Percentiles rank a stretch among this genome's conserved stretches.
Conservation (phyloP, 2,888 invertebrate species). For the Nycteola revayana region DNA sequence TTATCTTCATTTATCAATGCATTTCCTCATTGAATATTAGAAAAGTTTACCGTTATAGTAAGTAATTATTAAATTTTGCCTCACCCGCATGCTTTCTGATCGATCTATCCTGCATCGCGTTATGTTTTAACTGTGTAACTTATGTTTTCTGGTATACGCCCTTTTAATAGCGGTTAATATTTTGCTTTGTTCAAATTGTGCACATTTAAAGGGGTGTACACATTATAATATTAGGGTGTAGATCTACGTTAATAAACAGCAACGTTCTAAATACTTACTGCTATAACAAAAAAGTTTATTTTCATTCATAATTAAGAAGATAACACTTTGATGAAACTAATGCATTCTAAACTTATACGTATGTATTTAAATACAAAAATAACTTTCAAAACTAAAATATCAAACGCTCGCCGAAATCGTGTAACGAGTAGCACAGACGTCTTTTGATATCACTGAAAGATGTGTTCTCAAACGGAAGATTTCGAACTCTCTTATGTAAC, state of each 20-base stretch:
- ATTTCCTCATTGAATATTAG: slow-evolving; percentile 8
- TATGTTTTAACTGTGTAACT: slow-evolving; percentile 44
- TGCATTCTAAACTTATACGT: too few species aligned
- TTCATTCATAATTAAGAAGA: too few species aligned
- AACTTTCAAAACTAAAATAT: slow-evolving; percentile 49
- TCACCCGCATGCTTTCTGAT: slow-evolving; percentile 57
- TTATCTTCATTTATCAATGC: neutral
- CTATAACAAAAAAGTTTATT: too few species aligned
- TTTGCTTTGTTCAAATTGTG: too few species aligned
- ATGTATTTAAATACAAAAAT: slow-evolving; percentile 29
- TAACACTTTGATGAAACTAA: too few species aligned
- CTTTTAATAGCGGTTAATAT: too few species aligned
- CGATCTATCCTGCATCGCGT: slow-evolving; percentile 56
- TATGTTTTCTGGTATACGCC: too few species aligned
- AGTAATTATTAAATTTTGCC: slow-evolving; percentile 36
- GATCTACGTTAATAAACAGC: too few species aligned
- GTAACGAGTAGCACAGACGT: slow-evolving; percentile 52
- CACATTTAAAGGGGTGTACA: too few species aligned
- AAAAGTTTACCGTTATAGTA: slow-evolving; percentile 23
- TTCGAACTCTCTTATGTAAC: slow-evolving; percentile 22
- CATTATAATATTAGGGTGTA: too few species aligned
- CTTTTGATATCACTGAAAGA: slow-evolving; percentile 49
- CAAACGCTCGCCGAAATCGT: slow-evolving; percentile 51
- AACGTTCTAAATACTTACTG: too few species aligned
- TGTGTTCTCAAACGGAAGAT: slow-evolving; percentile 14